These are phyloP conservation scores for Aurelia sp. DNA, from an alignment of 30 jellyfish, hydroid and myxozoan species.

Conservation along the genomic window DNA sequence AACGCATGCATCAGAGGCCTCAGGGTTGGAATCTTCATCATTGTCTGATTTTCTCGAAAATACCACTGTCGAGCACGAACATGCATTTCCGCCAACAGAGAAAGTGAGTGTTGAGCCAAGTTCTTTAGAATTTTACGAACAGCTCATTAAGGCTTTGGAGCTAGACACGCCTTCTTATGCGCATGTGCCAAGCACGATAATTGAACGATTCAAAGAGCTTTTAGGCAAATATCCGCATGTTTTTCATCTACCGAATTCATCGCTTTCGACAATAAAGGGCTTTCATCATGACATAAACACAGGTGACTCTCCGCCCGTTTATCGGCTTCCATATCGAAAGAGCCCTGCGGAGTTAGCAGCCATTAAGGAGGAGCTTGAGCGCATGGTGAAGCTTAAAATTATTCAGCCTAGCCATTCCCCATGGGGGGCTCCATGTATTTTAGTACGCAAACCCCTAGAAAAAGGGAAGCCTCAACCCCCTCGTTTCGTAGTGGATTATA, in stretches of 20 bases:
- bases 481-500: slow-evolving; percentile 49
- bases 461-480: slow-evolving; percentile 61
- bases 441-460: slow-evolving; percentile 41
- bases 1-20: too few relatives aligned
- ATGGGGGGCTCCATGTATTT: slow-evolving; percentile 57
- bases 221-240: slow-evolving; percentile 40
- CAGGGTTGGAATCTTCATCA: background rate
- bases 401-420: slow-evolving; percentile 58
- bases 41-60: slow-evolving; percentile 2
- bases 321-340: slow-evolving; percentile 52
- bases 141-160: slow-evolving; percentile 28
- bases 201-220: background rate
- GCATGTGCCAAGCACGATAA: slow-evolving; percentile 22
- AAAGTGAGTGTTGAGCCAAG: background rate
- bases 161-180: slow-evolving; percentile 40
- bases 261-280: slow-evolving; percentile 47
- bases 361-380: slow-evolving; percentile 46
- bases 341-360: slow-evolving; percentile 64
- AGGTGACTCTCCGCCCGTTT: slow-evolving; percentile 55
- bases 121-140: background rate
- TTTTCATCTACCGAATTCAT: slow-evolving; percentile 51
- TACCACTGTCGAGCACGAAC: background rate
- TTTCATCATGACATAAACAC: slow-evolving; percentile 37
- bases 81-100: slow-evolving; percentile 25
- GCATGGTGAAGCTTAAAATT: slow-evolving; percentile 34